phyloP scores from a whole-genome alignment of 2,797 vertebrate genomes.

The Okamejei kenojei region DNA sequence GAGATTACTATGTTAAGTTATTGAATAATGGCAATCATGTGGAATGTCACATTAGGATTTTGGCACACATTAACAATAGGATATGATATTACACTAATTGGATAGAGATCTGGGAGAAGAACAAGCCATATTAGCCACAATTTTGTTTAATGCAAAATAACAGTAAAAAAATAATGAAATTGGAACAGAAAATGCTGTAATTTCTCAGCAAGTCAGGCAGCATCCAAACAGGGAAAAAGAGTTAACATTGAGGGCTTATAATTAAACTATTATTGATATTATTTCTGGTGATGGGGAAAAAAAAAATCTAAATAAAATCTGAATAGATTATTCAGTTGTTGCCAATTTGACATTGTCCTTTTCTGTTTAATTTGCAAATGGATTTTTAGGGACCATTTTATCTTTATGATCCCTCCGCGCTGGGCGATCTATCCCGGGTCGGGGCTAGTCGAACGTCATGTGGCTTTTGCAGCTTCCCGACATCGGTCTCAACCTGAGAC shows the following conservation, averaged over 20 bases:
- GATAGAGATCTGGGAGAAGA: neutral
- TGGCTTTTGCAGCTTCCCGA: no score
- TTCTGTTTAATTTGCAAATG: no score
- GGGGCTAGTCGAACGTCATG: no score
- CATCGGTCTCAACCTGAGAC: no score
- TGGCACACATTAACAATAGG: neutral
- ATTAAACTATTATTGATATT: no score
- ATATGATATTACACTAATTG: neutral
- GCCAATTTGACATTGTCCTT: no score
- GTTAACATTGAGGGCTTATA: neutral
- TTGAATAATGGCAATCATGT: constrained; percentile 17
- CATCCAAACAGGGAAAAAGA: neutral
- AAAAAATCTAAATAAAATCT: no score
- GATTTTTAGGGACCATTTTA: no score
- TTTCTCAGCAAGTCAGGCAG: neutral
- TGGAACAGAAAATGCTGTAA: neutral
- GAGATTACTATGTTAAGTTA: constrained; percentile 16
- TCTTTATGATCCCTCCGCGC: no score
- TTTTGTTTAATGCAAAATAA: neutral
- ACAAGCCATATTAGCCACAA: neutral
- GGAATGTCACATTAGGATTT: constrained; percentile 3
- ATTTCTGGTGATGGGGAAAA: no score
- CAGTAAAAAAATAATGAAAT: neutral
- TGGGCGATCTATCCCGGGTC: no score
- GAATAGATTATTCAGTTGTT: no score